Evolutionary conservation across 2,888 invertebrate species (phyloP).

Genomic region (Acanthacorydalis orientalis): DNA sequence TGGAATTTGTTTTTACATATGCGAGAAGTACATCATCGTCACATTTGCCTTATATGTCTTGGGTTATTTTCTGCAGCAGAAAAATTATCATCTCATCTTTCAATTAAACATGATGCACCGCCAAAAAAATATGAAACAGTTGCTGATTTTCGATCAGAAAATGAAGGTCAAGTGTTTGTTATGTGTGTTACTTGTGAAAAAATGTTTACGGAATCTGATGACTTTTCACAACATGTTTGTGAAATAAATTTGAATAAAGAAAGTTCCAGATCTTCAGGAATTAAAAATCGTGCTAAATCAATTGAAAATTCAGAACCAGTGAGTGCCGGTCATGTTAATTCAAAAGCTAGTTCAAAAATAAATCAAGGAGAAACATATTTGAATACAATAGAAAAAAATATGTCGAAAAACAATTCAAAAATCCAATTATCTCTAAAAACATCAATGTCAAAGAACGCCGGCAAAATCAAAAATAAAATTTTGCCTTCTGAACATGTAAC

Average conservation of each 20-base stretch:
- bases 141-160: constrained; percentile 47
- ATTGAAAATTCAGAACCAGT: too few species aligned
- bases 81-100: constrained; percentile 59
- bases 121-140: constrained; percentile 49
- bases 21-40: constrained; percentile 64
- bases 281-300: constrained; percentile 6
- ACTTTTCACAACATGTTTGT: constrained; percentile 61
- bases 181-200: constrained; percentile 70
- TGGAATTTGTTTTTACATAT: constrained; percentile 77
- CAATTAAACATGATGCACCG: constrained; percentile 59
- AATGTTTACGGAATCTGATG: constrained; percentile 57
- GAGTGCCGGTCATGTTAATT: too few species aligned
- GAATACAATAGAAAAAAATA: not conserved
- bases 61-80: constrained; percentile 70
- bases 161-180: constrained; percentile 52
- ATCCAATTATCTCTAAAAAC: not conserved
- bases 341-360: too few species aligned
- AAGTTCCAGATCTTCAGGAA: constrained; percentile 8
- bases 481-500: constrained; percentile 5
- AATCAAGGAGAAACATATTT: not conserved
- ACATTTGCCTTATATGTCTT: constrained; percentile 68
- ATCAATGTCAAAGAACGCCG: not conserved
- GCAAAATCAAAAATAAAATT: constrained; percentile 4
- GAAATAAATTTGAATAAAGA: constrained; percentile 11
- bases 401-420: not conserved